These are phyloP conservation scores for Agrypnia vestita DNA, from an alignment of 1,140 invertebrate species.

Conservation along the genomic window DNA sequence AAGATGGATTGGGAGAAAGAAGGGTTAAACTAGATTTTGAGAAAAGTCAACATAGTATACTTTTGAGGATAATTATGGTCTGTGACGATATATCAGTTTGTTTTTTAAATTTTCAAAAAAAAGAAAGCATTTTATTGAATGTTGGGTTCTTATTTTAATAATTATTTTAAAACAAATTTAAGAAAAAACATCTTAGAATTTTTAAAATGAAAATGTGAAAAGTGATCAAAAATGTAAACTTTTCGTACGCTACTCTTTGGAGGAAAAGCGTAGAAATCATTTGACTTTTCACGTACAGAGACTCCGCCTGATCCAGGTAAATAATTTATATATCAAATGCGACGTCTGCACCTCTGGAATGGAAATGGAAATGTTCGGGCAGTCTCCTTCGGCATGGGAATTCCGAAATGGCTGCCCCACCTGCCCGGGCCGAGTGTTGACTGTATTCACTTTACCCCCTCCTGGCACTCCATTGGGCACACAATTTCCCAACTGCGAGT, in stretches of 20 bases:
- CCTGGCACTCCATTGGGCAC: constrained; percentile 2
- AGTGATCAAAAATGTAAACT: neutral
- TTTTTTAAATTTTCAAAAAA: no score
- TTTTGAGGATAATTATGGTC: no score
- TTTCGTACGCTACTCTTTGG: neutral
- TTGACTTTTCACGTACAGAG: constrained; percentile 18
- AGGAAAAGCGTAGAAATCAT: constrained; percentile 2
- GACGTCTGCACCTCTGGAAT: constrained; percentile 37
- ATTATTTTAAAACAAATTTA: neutral
- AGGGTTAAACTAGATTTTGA: no score
- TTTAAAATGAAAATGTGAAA: neutral
- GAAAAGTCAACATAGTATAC: no score
- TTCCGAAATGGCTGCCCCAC: constrained; percentile 29
- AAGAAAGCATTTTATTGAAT: no score
- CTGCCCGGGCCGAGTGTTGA: constrained; percentile 11
- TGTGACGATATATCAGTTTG: no score
- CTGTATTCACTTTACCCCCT: constrained; percentile 30
- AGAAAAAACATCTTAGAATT: no score
- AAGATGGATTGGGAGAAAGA: no score
- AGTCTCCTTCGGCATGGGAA: neutral
- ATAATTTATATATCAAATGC: constrained; percentile 50
- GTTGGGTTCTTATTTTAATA: no score
- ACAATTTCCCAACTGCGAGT: neutral
- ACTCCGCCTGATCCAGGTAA: constrained; percentile 33
- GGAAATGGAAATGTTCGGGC: constrained; percentile 33